Base-by-base conservation (phyloP, 2,113 vertebrate species). In the Cavia porcellus region DNA sequence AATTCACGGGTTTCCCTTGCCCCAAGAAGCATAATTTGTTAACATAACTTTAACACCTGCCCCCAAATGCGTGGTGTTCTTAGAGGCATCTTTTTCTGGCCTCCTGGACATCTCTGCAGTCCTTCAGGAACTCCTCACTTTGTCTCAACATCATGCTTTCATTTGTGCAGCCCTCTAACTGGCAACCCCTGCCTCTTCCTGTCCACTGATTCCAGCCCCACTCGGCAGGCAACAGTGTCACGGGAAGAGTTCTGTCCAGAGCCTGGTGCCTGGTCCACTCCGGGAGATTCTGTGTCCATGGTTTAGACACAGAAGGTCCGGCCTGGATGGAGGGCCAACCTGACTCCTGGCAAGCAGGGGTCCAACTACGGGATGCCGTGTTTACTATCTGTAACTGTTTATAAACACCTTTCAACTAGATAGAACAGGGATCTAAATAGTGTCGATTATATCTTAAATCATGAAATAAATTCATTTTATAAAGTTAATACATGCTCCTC, bases 51-150 rank as follows among this genome's bases (percentile, higher is more conserved):
- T 84, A 62, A 45, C 42, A 59, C 7, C 30, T 38, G 38, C 11
- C 84, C 5, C 3, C 52, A 79, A 5, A 0, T 32, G 1, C 0
- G 0, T 10, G 9, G 8, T 13, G 15, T 1, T 42, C 2, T 15
- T 42, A 91, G 4, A 55, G 12, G 22, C 2, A 30, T 19, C 0
- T 38, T 55, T 74, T 42, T 74, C 32, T 24, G 38, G 52, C n/a
- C 5, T 0, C 24, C 90, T 70, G 15, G 28, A 74, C 47, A 88
- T 28, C 2, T 38, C 32, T 15, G 20, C 22, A 38, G 32, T 42
- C 17, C 83, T 84, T 32, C 4, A 17, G 25, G n/a, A n/a, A 50
- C 55, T 93, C 19, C 19, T n/a, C 9, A 17, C 13, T 55, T 61
- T 52, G 1, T 35, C 47, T 38, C 25, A 32, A 9, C 6, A n/a